phyloP scores from a whole-genome alignment of 2,888 invertebrate species.

The Brenthis hecate region DNA sequence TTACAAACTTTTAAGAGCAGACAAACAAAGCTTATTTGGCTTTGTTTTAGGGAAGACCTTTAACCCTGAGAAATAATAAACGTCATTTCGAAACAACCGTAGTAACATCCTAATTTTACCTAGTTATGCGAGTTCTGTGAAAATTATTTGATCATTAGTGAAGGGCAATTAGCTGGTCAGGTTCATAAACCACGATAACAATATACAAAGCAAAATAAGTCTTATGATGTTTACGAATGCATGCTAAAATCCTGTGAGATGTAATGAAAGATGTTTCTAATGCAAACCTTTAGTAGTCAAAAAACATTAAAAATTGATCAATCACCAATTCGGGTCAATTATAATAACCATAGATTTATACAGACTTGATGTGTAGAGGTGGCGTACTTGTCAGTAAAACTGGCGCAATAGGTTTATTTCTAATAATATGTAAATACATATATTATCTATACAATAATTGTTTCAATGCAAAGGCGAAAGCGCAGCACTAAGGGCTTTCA shows the following conservation, averaged over 20 bases:
- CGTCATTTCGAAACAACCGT: constrained; percentile 33
- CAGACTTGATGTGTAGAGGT: no score
- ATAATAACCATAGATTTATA: no score
- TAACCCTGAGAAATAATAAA: constrained; percentile 33
- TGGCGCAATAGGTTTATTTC: not conserved
- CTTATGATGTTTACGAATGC: not conserved
- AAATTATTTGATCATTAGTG: constrained; percentile 50
- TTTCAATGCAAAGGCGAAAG: constrained; percentile 7
- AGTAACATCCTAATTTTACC: constrained; percentile 44
- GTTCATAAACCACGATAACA: constrained; percentile 36
- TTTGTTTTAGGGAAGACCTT: not conserved
- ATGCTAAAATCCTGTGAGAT: not conserved
- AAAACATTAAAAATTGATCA: no score
- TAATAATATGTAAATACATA: constrained; percentile 4
- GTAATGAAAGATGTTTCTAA: no score
- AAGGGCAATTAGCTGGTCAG: constrained; percentile 45
- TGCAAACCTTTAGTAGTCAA: no score
- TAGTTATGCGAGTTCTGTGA: constrained; percentile 44
- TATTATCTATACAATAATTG: constrained; percentile 14
- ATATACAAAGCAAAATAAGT: constrained; percentile 17
- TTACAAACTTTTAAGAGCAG: not conserved
- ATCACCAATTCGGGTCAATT: no score
- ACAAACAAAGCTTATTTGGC: not conserved
- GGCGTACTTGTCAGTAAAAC: no score
- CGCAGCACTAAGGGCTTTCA: constrained; percentile 6